phyloP scores from a whole-genome alignment of 64 coral and sea anemone genomes.

The Montipora foliosa region DNA sequence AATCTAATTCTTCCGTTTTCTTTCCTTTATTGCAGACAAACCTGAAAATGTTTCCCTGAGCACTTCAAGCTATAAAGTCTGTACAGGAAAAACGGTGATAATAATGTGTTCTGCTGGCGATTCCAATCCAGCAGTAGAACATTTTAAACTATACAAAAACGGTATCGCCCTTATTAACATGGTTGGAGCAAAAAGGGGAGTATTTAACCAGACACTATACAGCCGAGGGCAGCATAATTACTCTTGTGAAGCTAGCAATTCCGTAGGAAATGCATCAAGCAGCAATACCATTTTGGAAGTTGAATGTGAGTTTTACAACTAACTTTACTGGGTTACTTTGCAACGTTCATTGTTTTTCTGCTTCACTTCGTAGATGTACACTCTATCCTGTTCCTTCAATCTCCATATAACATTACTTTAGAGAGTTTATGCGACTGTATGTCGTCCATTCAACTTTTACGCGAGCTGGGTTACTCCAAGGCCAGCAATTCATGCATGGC shows the following conservation, averaged over 20 bases:
- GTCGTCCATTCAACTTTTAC: too few species aligned
- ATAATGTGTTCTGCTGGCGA: neutral
- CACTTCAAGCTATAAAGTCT: neutral
- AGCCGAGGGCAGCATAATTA: neutral
- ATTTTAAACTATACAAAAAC: neutral
- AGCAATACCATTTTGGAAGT: neutral
- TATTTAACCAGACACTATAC: neutral
- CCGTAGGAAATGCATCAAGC: neutral
- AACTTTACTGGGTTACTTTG: too few species aligned
- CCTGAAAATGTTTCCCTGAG: neutral
- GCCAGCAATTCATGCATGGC: too few species aligned
- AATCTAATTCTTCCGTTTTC: too few species aligned
- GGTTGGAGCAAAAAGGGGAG: neutral
- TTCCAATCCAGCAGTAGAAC: neutral
- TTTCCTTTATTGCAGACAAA: neutral
- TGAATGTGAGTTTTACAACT: neutral
- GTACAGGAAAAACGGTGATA: neutral
- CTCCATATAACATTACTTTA: too few species aligned
- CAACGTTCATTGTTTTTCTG: too few species aligned
- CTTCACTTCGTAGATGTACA: too few species aligned
- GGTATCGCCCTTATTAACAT: neutral
- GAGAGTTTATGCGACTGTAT: too few species aligned
- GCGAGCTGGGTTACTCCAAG: too few species aligned
- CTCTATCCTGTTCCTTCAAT: too few species aligned
- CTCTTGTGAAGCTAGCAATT: neutral